Evolutionary conservation across 1,140 invertebrate genomes (phyloP).

Genomic region (Halesus radiatus): DNA sequence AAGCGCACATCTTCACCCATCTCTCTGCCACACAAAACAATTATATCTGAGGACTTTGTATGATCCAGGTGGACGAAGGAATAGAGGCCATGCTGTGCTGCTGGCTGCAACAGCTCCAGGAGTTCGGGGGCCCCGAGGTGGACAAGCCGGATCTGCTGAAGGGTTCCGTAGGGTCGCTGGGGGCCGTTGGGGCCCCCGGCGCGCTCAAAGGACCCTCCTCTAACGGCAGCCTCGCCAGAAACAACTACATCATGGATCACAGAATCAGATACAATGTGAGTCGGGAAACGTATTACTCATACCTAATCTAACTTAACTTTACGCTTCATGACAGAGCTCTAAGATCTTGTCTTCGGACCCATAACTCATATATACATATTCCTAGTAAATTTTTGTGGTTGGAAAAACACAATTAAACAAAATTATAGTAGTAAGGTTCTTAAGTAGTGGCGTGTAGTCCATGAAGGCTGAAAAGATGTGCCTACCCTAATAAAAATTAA

Average conservation of each 20-base stretch:
- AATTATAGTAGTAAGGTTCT: no score
- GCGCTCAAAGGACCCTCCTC: slow-evolving; percentile 67
- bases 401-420: no score
- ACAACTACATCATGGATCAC: slow-evolving; percentile 76
- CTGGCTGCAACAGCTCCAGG: slow-evolving; percentile 84
- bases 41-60: background rate
- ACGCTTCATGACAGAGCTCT: no score
- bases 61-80: slow-evolving; percentile 80
- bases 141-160: slow-evolving; percentile 87
- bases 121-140: slow-evolving; percentile 83
- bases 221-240: slow-evolving; percentile 75
- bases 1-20: no score
- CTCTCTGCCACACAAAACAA: no score
- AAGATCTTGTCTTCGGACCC: no score
- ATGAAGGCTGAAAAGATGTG: no score
- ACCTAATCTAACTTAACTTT: no score
- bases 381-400: no score
- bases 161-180: slow-evolving; percentile 79
- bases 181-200: slow-evolving; percentile 67
- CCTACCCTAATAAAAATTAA: no score
- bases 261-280: slow-evolving; percentile 85
- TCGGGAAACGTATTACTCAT: slow-evolving; percentile 41
- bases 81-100: slow-evolving; percentile 87
- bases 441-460: no score
- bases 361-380: no score